Evolutionary conservation across 2,113 vertebrate species (phyloP), one percentile per base, ranked within the genome.

Genomic region (Paradoxurus hermaphroditus): DNA sequence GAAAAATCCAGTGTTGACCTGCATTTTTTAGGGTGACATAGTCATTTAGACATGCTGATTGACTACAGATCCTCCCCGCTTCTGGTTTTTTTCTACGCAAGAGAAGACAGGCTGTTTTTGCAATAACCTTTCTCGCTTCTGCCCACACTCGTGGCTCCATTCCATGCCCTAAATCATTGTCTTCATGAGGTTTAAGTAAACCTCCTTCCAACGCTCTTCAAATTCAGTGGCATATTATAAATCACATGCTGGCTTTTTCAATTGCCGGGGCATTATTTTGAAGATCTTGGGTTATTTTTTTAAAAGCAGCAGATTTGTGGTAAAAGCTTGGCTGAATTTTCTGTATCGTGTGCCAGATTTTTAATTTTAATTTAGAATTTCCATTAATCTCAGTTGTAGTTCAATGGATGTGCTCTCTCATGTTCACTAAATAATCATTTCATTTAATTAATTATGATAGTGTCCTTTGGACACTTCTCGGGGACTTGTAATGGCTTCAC

Each of bases 91-190:
- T 96, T 63, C 97, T 67, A 23, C 19, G 0, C 87, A 96, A 97
- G 97, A 98, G 96, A 98, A 98, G 98, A 98, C 94, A 98, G 97
- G 87, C 98, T 98, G 96, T 97, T 98, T 98, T 96, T 87, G 85
- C 92, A 97, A 98, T 97, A 91, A 98, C 97, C 96, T 98, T 95
- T 88, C 97, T 98, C 97, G 62, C 91, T 98, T 98, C 98, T 98
- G 97, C 98, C 98, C 93, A 95, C 98, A 92, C 93, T 75, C 70
- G 95, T 97, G 98, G 98, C 98, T 97, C 97, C 96, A 95, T 88
- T 97, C 98, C 98, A 95, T 82, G 62, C 83, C 95, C 96, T 98
- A 98, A 98, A 98, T 98, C 98, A 98, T 91, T 89, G 97, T 97
- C 98, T 98, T 96, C 93, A 94, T 94, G 97, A 98, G 95, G 93